Evolutionary conservation across 2,113 vertebrate species (phyloP), one percentile per base, ranked within the genome.

Genomic region (Nycticorax nycticorax): DNA sequence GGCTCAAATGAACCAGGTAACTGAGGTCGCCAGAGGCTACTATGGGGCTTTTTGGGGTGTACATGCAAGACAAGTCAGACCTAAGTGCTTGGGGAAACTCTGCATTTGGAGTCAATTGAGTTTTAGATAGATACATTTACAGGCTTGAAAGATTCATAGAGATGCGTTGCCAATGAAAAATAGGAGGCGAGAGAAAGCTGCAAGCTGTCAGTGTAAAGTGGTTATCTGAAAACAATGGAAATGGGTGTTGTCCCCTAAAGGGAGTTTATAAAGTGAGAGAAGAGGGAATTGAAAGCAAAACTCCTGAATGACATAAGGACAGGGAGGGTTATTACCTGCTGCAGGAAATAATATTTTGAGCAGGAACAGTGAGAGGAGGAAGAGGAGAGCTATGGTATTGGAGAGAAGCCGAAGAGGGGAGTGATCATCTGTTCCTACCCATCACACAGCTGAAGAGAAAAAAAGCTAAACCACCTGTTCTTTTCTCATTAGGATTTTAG

Each of bases 41-140:
- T 76, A 0, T 27, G 30, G 14, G 18, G 23, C 21, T 79, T 85
- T 83, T 67, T 1, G 3, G 43, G 12, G 8, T 53, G 7, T 72
- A 14, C 32, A 24, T 1, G 1, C 22, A 48, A 55, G 52, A 59
- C 47, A 79, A 14, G 1, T 62, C 47, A 81, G 30, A 57, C 33
- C 16, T 21, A 60, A 39, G 28, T 60, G 48, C 35, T 73, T 56
- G 20, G 20, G 43, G 13, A 73, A 72, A 20, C 22, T 48, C 23
- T 78, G n/a, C 35, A 33, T 24, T 52, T 82, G 24, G 12, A 2
- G 0, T 62, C 0, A 0, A 3, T 30, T 35, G 14, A 55, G 52
- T 59, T 85, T 89, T 41, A 55, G 39, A 37, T 48, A 15, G 56
- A 50, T 89, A 60, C 4, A 37, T 84, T 59, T 91, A 23, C 14